These are phyloP conservation scores for Isurus oxyrinchus DNA, from an alignment of 2,113 vertebrate genomes.

Conservation along the genomic window DNA sequence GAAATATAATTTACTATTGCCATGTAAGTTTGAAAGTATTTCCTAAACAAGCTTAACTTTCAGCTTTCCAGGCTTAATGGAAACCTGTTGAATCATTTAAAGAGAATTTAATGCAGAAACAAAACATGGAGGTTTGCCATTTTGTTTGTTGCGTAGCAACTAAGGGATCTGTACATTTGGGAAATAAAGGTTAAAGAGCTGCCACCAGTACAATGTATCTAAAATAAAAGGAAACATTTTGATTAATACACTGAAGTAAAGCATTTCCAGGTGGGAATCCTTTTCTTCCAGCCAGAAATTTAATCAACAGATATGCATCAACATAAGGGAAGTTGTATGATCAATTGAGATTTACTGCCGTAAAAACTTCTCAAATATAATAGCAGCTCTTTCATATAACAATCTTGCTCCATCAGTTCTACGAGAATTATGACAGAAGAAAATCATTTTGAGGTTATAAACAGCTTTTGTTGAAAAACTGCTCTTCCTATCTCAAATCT, in stretches of 20 bases:
- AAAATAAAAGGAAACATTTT: constrained; percentile 22
- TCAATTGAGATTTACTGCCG: not conserved
- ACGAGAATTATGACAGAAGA: not conserved
- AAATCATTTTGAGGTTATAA: not conserved
- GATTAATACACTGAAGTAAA: not conserved
- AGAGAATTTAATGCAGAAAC: not conserved
- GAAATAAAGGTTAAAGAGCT: constrained; percentile 30
- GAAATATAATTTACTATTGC: not conserved
- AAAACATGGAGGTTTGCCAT: not conserved
- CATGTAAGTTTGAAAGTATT: not conserved
- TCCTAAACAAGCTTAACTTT: not conserved
- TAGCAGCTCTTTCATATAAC: not conserved
- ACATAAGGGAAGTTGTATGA: too few species aligned
- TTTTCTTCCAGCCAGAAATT: constrained; percentile 32
- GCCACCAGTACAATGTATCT: constrained; percentile 25
- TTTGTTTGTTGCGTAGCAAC: constrained; percentile 29
- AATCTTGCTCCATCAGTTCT: not conserved
- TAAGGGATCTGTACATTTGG: constrained; percentile 9
- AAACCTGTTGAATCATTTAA: not conserved
- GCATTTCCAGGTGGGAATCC: constrained; percentile 9
- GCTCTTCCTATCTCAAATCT: not conserved
- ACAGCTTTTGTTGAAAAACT: not conserved
- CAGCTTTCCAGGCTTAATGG: not conserved
- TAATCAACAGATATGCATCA: constrained; percentile 25
- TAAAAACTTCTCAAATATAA: constrained; percentile 4